Conservation (phyloP, 2,888 invertebrate species). For the Archaeoteleia sp. region DNA sequence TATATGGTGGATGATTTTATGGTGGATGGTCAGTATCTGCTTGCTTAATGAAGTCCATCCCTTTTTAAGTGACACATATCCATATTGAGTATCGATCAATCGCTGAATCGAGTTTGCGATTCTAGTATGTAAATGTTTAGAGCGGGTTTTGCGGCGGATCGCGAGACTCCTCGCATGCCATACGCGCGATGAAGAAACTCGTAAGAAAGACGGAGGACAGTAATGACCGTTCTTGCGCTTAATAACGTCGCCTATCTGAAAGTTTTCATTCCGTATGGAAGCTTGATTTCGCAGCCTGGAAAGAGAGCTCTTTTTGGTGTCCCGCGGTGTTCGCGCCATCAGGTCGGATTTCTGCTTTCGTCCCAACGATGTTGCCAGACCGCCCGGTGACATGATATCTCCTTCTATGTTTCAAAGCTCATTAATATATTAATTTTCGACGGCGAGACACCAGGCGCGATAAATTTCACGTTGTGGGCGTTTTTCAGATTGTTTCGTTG, state of each 20-base stretch:
- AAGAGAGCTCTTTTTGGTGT: slow-evolving; percentile 14
- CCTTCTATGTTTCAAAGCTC: slow-evolving; percentile 20
- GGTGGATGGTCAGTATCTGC: slow-evolving; percentile 37
- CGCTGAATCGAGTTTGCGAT: slow-evolving; percentile 59
- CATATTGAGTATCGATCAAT: slow-evolving; percentile 50
- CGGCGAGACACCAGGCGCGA: background rate
- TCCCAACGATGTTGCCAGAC: slow-evolving; percentile 20
- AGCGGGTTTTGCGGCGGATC: slow-evolving; percentile 38
- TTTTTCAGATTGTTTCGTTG: background rate
- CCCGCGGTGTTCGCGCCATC: slow-evolving; percentile 24
- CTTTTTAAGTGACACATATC: slow-evolving; percentile 20
- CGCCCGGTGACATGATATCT: slow-evolving; percentile 45
- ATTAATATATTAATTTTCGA: slow-evolving; percentile 30
- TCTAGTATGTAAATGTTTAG: slow-evolving; percentile 63
- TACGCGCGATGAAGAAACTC: slow-evolving; percentile 7
- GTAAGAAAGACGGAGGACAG: slow-evolving; percentile 39
- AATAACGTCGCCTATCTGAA: slow-evolving; percentile 58
- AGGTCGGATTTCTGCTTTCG: slow-evolving; percentile 13
- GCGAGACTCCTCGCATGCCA: slow-evolving; percentile 9
- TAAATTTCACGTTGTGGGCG: slow-evolving; percentile 7
- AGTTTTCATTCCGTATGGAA: slow-evolving; percentile 49
- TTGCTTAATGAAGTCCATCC: slow-evolving; percentile 14
- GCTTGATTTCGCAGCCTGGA: background rate
- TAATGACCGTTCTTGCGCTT: slow-evolving; percentile 60
- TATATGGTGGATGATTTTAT: too few relatives aligned